Percentiles rank a stretch among this genome's conserved stretches.
phyloP scores from a whole-genome alignment of 1,140 invertebrate genomes.

The Dendroctonus valens region DNA sequence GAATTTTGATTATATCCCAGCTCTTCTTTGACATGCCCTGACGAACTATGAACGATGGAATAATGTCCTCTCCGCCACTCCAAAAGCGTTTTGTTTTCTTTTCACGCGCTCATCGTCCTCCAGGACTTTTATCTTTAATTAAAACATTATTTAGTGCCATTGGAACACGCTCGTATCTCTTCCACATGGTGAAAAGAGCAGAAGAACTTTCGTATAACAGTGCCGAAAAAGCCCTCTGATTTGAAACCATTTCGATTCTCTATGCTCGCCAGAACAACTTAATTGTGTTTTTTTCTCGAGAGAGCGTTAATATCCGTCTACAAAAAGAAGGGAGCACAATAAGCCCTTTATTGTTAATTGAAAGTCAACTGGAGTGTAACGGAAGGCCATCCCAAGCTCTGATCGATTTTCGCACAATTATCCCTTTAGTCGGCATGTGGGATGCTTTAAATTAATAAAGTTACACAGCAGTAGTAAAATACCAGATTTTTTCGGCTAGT shows the following conservation, averaged over 20 bases:
- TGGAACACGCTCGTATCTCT: too few relatives aligned
- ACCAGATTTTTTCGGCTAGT: too few relatives aligned
- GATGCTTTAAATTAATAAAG: background rate
- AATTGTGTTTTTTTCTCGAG: conserved; percentile 4
- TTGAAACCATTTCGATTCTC: background rate
- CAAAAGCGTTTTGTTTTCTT: too few relatives aligned
- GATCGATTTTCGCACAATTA: background rate
- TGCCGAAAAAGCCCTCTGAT: background rate
- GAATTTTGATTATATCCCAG: conserved; percentile 15
- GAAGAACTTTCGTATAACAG: background rate
- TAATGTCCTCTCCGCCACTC: too few relatives aligned
- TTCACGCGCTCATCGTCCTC: too few relatives aligned
- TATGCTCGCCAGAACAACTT: background rate
- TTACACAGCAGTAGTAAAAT: too few relatives aligned
- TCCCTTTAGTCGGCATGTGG: background rate
- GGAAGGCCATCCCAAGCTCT: background rate
- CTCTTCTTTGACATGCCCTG: conserved; percentile 9
- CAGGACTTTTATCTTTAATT: too few relatives aligned
- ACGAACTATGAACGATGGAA: conserved; percentile 8
- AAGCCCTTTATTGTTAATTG: conserved; percentile 7
- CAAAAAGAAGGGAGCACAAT: background rate
- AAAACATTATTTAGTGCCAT: too few relatives aligned
- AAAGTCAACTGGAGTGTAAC: background rate
- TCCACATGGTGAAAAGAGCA: background rate
- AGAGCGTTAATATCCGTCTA: conserved; percentile 11